These are phyloP conservation scores for Orius insidiosus DNA, from an alignment of 1,140 invertebrate species.

Conservation along the genomic window DNA sequence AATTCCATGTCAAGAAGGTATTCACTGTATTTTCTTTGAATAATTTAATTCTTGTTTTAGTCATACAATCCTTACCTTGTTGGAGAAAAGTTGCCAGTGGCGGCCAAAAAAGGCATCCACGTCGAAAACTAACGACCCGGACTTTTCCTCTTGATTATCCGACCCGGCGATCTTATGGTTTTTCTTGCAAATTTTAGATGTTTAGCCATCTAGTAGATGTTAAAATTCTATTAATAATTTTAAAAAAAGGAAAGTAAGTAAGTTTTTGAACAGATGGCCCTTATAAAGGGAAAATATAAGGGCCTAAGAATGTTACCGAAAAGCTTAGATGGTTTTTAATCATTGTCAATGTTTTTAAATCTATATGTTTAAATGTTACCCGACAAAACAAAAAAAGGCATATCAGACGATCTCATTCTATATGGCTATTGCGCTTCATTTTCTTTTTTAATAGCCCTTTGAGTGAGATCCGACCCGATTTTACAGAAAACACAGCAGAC, in stretches of 20 bases:
- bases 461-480: neutral
- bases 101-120: conserved; percentile 71
- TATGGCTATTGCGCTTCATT: too few species aligned
- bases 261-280: conserved; percentile 2
- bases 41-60: conserved; percentile 29
- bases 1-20: conserved; percentile 47
- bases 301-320: conserved; percentile 8
- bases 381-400: too few species aligned
- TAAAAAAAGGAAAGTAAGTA: conserved; percentile 2
- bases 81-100: conserved; percentile 67
- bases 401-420: too few species aligned
- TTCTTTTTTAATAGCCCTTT: neutral
- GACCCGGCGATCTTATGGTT: neutral
- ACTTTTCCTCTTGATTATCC: neutral
- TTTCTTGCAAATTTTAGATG: too few species aligned
- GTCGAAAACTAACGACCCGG: conserved; percentile 16
- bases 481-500: neutral
- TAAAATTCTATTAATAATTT: neutral
- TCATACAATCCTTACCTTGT: conserved; percentile 55
- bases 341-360: conserved; percentile 3
- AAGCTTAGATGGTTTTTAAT: neutral
- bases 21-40: conserved; percentile 6
- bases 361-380: conserved; percentile 3
- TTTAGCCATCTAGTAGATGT: conserved; percentile 6
- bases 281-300: conserved; percentile 15